Percentiles rank a stretch among this genome's conserved stretches.
phyloP scores from a whole-genome alignment of 2,888 invertebrate species.

The Bombylius discolor region DNA sequence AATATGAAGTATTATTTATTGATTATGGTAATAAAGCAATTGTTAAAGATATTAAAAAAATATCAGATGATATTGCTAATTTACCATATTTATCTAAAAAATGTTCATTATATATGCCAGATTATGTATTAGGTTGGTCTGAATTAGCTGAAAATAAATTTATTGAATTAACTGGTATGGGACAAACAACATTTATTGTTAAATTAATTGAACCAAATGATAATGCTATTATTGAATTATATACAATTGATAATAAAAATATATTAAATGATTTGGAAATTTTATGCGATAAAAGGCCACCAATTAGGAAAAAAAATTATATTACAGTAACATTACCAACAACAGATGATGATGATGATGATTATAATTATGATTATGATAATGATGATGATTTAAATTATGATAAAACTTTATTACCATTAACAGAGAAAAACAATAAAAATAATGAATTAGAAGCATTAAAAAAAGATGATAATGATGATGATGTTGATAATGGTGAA shows the following conservation, averaged over 20 bases:
- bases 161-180: slow-evolving; percentile 52
- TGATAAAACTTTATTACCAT: no score
- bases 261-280: slow-evolving; percentile 47
- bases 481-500: background rate
- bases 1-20: slow-evolving; percentile 49
- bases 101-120: slow-evolving; percentile 48
- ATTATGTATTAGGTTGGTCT: slow-evolving; percentile 48
- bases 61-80: slow-evolving; percentile 46
- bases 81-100: slow-evolving; percentile 47
- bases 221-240: slow-evolving; percentile 50
- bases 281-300: slow-evolving; percentile 37
- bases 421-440: background rate
- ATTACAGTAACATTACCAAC: background rate
- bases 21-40: slow-evolving; percentile 54
- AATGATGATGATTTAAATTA: background rate
- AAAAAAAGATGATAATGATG: background rate
- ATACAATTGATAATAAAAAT: slow-evolving; percentile 44
- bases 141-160: slow-evolving; percentile 52
- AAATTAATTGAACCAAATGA: slow-evolving; percentile 53
- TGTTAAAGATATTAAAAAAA: slow-evolving; percentile 43
- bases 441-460: no score
- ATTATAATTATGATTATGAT: no score
- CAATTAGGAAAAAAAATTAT: slow-evolving; percentile 5
- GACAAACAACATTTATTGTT: slow-evolving; percentile 54
- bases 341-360: background rate